Conservation (phyloP, 2,797 vertebrate genomes). For the Pterois miles region DNA sequence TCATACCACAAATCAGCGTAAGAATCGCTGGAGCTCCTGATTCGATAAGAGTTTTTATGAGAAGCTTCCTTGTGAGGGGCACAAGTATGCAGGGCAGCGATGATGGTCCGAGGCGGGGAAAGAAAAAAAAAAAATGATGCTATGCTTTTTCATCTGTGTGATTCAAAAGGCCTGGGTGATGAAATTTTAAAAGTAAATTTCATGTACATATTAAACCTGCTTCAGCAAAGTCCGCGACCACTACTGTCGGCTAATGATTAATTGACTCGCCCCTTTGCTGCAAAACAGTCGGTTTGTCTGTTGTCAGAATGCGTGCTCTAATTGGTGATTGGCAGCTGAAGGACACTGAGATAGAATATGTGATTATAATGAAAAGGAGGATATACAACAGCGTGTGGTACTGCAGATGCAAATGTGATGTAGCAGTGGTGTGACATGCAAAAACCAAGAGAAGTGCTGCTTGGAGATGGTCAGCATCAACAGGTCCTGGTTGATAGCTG, state of each 20-base stretch:
- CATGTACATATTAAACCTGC: slow-evolving; percentile 71
- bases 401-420: slow-evolving; percentile 4
- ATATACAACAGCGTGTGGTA: background rate
- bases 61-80: slow-evolving; percentile 47
- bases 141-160: slow-evolving; percentile 68
- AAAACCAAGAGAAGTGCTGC: background rate
- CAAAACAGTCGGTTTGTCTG: slow-evolving; percentile 40
- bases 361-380: slow-evolving; percentile 5
- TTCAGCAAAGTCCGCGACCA: slow-evolving; percentile 43
- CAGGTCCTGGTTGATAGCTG: too few relatives aligned
- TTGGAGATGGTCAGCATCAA: background rate
- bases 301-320: slow-evolving; percentile 41
- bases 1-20: slow-evolving; percentile 27
- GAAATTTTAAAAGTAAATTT: slow-evolving; percentile 70
- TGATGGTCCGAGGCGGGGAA: slow-evolving; percentile 36
- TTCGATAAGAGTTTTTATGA: slow-evolving; percentile 39
- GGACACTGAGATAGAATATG: slow-evolving; percentile 15
- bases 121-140: slow-evolving; percentile 20
- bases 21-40: slow-evolving; percentile 34
- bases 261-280: slow-evolving; percentile 25
- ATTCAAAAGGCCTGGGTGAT: slow-evolving; percentile 70
- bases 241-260: slow-evolving; percentile 37
- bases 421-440: background rate
- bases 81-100: slow-evolving; percentile 58
- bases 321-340: slow-evolving; percentile 62